Conservation (phyloP, 2,797 vertebrate genomes). For the Anas bernieri region DNA sequence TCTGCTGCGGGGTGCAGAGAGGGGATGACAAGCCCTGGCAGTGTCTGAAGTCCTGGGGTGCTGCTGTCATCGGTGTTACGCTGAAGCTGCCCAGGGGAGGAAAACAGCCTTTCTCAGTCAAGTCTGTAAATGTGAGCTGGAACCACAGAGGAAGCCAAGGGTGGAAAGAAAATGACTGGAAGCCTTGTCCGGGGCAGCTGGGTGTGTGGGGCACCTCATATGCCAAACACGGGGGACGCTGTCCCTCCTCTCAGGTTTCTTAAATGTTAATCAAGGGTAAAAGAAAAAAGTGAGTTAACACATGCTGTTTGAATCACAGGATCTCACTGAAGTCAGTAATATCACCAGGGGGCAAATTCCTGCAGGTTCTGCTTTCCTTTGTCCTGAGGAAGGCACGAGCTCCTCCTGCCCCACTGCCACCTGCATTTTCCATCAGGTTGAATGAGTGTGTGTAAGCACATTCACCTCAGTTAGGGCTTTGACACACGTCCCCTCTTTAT, state of each 20-base stretch:
- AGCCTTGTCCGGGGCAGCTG: background rate
- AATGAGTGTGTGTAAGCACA: background rate
- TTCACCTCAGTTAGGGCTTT: background rate
- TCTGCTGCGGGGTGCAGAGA: background rate
- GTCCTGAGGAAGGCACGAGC: accelerated
- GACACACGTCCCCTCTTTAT: background rate
- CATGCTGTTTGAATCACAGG: accelerated
- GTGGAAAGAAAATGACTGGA: background rate
- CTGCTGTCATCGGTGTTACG: background rate
- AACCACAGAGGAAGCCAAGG: background rate
- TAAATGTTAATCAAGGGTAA: background rate
- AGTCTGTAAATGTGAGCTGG: background rate
- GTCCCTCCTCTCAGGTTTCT: background rate
- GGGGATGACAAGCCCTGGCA: background rate
- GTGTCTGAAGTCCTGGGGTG: background rate
- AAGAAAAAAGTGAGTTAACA: background rate
- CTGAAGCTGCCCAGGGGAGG: background rate
- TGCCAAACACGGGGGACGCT: accelerated
- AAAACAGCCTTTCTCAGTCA: background rate
- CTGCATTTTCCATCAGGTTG: background rate
- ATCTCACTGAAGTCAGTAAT: background rate
- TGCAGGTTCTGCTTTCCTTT: background rate
- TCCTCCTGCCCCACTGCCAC: background rate
- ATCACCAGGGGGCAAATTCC: background rate
- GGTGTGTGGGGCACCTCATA: accelerated